Base-by-base conservation (phyloP, 2,113 vertebrate species). In the Lamprotornis superbus region DNA sequence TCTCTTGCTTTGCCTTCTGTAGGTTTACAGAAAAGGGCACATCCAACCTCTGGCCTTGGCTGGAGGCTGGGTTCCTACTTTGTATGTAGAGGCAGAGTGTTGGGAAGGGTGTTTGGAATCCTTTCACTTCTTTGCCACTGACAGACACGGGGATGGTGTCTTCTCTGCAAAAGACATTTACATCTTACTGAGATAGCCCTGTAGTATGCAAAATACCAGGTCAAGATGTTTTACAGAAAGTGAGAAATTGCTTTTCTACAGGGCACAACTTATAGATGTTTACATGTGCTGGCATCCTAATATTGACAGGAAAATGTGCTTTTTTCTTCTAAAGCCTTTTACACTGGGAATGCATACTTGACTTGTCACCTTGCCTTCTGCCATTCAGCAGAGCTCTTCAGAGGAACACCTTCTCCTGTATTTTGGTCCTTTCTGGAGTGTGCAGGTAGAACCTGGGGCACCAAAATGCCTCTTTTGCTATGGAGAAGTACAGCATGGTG, bases 21-120 rank as follows among this genome's bases (percentile, higher is more conserved):
- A 69, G 61, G 31, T 35, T 61, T 42, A 19, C 44, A 49, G 68
- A 57, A 64, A 73, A 49, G 12, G 33, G 21, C 71, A 69, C 42
- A 30, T 25, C 42, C 35, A 31, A 8, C 16, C 49, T 12, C 39
- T 14, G 64, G 57, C 16, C n/a, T 24, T 25, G 46, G 18, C 83
- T 86, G 70, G 55, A n/a, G n/a, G 14, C 46, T 27, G 49, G 17
- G 8, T 4, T 59, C 61, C 67, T 30, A 1, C 37, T 78, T 60
- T 59, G 10, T 22, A 0, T 2, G 11, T 8, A 52, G 12, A 12
- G 10, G 7, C 40, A 68, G 20, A 0, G 0, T 31, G 31, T 35
- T 82, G 60, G 47, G 57, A 63, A 91, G 35, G 28, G 19, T 17
- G 11, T 23, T 47, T 71, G 74, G 42, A 20, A 20, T 35, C 27